Percentiles rank a stretch among this genome's conserved stretches.
Conservation (phyloP, 2,113 vertebrate species). For the Paradoxurus hermaphroditus region DNA sequence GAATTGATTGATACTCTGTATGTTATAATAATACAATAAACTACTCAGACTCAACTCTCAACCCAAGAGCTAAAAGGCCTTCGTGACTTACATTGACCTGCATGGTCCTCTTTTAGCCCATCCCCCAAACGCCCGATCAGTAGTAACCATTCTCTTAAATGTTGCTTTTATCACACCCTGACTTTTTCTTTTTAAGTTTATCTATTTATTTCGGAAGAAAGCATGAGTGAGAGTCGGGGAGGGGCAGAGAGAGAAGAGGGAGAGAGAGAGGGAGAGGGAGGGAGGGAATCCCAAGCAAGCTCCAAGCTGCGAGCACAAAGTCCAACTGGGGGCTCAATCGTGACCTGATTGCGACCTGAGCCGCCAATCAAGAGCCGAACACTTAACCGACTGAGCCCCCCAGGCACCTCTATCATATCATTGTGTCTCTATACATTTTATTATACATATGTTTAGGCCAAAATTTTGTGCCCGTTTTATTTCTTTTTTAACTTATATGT, state of each 20-base stretch:
- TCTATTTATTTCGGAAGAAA: too few relatives aligned
- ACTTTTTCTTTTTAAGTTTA: too few relatives aligned
- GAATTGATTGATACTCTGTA: slow-evolving; percentile 7
- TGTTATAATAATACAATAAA: background rate
- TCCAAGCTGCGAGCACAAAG: too few relatives aligned
- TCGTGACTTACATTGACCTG: background rate
- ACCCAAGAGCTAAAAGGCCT: background rate
- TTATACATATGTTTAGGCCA: background rate
- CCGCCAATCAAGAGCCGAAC: too few relatives aligned
- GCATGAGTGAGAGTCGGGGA: too few relatives aligned
- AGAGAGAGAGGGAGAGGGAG: too few relatives aligned
- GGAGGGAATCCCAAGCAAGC: too few relatives aligned
- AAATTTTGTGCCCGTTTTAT: background rate
- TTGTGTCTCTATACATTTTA: slow-evolving; percentile 4
- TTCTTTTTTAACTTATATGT: background rate
- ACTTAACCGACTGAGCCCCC: too few relatives aligned
- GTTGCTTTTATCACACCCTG: background rate
- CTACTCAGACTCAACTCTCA: background rate
- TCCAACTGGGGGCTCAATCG: too few relatives aligned
- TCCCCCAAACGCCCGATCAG: background rate
- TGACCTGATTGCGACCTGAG: too few relatives aligned
- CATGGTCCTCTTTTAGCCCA: background rate
- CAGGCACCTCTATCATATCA: background rate
- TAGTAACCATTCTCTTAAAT: background rate
- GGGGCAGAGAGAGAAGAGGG: too few relatives aligned